Conservation (phyloP, 2,888 invertebrate species). For the Cosmorhoe ocellata region DNA sequence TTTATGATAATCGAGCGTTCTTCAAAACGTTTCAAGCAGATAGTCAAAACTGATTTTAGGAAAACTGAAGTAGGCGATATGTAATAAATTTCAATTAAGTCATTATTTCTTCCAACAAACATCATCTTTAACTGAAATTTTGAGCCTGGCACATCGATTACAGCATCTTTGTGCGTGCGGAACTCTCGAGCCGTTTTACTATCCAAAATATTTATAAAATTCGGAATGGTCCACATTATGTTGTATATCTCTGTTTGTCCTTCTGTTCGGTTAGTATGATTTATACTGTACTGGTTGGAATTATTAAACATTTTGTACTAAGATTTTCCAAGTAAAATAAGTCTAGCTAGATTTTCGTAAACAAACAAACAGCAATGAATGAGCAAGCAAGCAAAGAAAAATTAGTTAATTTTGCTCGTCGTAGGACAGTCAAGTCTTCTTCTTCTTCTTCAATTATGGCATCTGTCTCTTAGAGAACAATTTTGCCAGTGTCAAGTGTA, state of each 20-base stretch:
- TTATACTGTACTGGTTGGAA: constrained; percentile 16
- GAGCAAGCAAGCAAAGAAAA: no score
- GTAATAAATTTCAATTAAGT: constrained; percentile 71
- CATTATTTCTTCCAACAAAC: constrained; percentile 67
- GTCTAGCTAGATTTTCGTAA: no score
- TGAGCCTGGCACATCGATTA: constrained; percentile 43
- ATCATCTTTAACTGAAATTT: constrained; percentile 72
- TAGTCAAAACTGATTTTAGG: constrained; percentile 65
- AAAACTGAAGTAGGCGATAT: constrained; percentile 65
- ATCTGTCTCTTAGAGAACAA: no score
- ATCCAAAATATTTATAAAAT: constrained; percentile 61
- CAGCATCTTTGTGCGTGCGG: constrained; percentile 56
- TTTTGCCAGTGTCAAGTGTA: no score
- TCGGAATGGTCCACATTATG: constrained; percentile 69
- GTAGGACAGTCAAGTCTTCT: no score
- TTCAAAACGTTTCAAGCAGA: constrained; percentile 69
- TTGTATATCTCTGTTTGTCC: constrained; percentile 71
- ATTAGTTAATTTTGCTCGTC: no score
- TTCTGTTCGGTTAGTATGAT: constrained; percentile 50
- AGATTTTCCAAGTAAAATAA: no score
- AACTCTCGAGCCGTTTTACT: constrained; percentile 63
- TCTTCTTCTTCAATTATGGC: no score
- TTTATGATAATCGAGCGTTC: constrained; percentile 70
- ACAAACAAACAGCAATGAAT: no score
- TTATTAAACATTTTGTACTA: constrained; percentile 11